Conservation (phyloP, 2,113 vertebrate species). For the Procavia capensis region DNA sequence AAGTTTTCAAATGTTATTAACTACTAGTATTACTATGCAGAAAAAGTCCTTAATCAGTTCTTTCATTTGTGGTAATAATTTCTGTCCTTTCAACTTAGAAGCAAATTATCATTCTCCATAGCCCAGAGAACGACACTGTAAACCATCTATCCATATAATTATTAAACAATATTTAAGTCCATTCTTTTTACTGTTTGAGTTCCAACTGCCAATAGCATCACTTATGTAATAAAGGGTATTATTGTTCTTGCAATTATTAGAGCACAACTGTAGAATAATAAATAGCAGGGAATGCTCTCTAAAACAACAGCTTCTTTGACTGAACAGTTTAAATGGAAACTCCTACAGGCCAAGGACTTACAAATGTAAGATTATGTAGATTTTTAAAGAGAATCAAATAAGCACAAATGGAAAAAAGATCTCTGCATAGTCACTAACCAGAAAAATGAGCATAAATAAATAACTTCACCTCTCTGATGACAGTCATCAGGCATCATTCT, state of each 20-base stretch:
- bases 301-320: neutral
- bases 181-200: constrained; percentile 62
- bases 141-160: constrained; percentile 36
- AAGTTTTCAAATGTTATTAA: constrained; percentile 53
- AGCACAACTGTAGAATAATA: constrained; percentile 42
- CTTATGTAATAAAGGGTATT: constrained; percentile 3
- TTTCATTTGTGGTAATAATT: neutral
- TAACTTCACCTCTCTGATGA: constrained; percentile 1
- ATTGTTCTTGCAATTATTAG: constrained; percentile 27
- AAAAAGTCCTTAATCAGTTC: constrained; percentile 37
- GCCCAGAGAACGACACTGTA: constrained; percentile 45
- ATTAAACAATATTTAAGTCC: constrained; percentile 57
- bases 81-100: constrained; percentile 33
- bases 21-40: neutral
- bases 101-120: neutral
- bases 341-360: constrained; percentile 39
- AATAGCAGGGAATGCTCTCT: neutral
- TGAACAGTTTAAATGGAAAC: constrained; percentile 30
- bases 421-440: neutral
- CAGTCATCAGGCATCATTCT: neutral
- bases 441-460: constrained; percentile 30
- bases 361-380: neutral
- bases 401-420: constrained; percentile 42
- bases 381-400: constrained; percentile 31
- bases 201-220: constrained; percentile 55